Base-by-base conservation (phyloP, 2,888 invertebrate genomes). In the Entomobrya multifasciata region DNA sequence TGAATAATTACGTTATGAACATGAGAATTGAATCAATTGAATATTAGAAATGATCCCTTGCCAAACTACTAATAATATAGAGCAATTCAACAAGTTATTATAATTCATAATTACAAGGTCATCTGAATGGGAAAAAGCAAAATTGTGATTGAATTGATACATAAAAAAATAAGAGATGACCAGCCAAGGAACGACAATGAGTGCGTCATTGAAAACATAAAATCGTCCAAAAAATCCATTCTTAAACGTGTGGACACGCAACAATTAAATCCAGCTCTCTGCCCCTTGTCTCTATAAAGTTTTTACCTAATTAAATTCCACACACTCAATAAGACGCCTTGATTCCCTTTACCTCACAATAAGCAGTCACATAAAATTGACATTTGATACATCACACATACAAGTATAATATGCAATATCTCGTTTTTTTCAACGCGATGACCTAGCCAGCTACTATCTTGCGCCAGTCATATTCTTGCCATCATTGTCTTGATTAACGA, bases 401-500 rank as follows among this genome's bases (percentile, higher is more conserved):
- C 47, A 70, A 4, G n/a, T 70, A 25, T 22, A 22, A 0, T 49
- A n/a, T 70, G 70, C 47, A 47, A 70, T n/a, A n/a, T 70, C 70
- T 70, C 70, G 47, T 70, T 70, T 47, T 30, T 62, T 30, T 36
- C n/a, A n/a, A n/a, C n/a, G 41, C 1, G 72, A 55, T 76, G 76
- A 76, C 76, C 76, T 49, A 76, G 55, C 52, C 4, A 76, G 20
- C 36, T 20, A 74, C 17, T 27, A 11, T 76, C 52, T 52, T 76
- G 49, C 72, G 49, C 72, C 72, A 55, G 76, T 55, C 76, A 17
- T 36, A n/a, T n/a, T n/a, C 30, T 27, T 76, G 47, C 47, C 55
- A 30, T 52, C 55, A 76, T 55, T 36, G n/a, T 55, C 27, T 49
- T 80, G 83, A 83, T 74, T 76, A 83, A 83, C 83, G 83, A 76